Evolutionary conservation across 2,888 invertebrate species (phyloP).

Genomic region (Pteria penguin): DNA sequence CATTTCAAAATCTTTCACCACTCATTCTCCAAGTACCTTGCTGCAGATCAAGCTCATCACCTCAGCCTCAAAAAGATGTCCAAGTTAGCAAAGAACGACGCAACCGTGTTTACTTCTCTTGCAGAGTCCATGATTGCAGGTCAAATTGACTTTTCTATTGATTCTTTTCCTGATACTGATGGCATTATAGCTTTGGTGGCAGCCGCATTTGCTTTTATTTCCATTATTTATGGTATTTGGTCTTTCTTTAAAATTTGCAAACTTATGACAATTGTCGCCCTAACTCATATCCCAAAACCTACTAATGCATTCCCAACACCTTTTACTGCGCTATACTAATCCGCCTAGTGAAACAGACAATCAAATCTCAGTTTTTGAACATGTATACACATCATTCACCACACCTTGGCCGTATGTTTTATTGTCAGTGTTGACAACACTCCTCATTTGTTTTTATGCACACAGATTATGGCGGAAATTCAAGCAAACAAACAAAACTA

Average conservation of each 20-base stretch:
- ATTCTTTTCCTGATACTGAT: conserved; percentile 23
- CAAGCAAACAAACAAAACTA: too few relatives aligned
- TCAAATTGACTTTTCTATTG: conserved; percentile 11
- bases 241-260: conserved; percentile 12
- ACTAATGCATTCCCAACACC: neutral
- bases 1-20: conserved; percentile 40
- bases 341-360: neutral
- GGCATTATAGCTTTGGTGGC: conserved; percentile 6
- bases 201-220: neutral
- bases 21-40: conserved; percentile 17
- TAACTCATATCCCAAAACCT: conserved; percentile 4
- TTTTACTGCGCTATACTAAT: neutral
- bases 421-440: too few relatives aligned
- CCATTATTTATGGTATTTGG: conserved; percentile 8
- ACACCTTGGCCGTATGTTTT: too few relatives aligned
- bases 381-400: conserved; percentile 22
- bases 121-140: conserved; percentile 40
- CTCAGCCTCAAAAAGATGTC: conserved; percentile 43
- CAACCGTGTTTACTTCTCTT: conserved; percentile 33
- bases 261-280: conserved; percentile 1
- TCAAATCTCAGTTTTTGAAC: neutral
- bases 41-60: conserved; percentile 35
- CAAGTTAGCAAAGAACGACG: conserved; percentile 32
- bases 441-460: too few relatives aligned
- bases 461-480: conserved; percentile 12